A percentile compares a stretch with the other conserved stretches of the same genome.
phyloP scores from a whole-genome alignment of 2,888 invertebrate genomes.

The Rhimphoctona megacephalus region DNA sequence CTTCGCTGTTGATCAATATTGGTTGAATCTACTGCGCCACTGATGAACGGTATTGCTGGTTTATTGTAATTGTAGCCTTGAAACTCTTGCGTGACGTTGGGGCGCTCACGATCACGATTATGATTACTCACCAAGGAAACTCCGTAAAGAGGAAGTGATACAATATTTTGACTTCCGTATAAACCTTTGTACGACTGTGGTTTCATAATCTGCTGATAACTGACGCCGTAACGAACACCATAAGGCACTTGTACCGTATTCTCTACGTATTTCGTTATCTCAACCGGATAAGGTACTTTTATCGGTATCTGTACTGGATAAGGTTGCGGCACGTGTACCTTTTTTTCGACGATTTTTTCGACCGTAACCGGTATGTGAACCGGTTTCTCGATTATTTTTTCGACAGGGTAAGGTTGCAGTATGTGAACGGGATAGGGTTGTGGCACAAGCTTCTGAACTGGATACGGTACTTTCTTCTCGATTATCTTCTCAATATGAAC shows the following conservation, averaged over 20 bases:
- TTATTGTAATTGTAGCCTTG: slow-evolving; percentile 74
- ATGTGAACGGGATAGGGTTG: slow-evolving; percentile 75
- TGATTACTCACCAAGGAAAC: slow-evolving; percentile 66
- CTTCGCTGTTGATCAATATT: slow-evolving; percentile 32
- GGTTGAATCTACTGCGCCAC: background rate
- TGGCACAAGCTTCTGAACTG: slow-evolving; percentile 86
- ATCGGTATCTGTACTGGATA: slow-evolving; percentile 86
- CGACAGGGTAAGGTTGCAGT: slow-evolving; percentile 85
- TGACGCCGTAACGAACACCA: slow-evolving; percentile 75
- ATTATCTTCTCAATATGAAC: slow-evolving; percentile 83
- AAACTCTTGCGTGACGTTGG: slow-evolving; percentile 62
- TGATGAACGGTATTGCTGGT: slow-evolving; percentile 68
- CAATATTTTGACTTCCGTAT: slow-evolving; percentile 57
- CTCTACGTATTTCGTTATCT: slow-evolving; percentile 76
- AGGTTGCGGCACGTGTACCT: slow-evolving; percentile 84
- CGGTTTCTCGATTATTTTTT: slow-evolving; percentile 87
- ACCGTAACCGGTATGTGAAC: slow-evolving; percentile 79
- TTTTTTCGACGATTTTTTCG: slow-evolving; percentile 84
- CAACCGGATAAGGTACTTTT: slow-evolving; percentile 81
- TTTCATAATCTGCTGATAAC: slow-evolving; percentile 76
- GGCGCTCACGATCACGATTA: slow-evolving; percentile 62
- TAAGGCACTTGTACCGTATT: slow-evolving; percentile 74
- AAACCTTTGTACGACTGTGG: slow-evolving; percentile 72
- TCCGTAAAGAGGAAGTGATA: slow-evolving; percentile 65
- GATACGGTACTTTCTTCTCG: slow-evolving; percentile 86